Evolutionary conservation across 2,113 vertebrate species (phyloP).

Genomic region (Calonectris borealis): DNA sequence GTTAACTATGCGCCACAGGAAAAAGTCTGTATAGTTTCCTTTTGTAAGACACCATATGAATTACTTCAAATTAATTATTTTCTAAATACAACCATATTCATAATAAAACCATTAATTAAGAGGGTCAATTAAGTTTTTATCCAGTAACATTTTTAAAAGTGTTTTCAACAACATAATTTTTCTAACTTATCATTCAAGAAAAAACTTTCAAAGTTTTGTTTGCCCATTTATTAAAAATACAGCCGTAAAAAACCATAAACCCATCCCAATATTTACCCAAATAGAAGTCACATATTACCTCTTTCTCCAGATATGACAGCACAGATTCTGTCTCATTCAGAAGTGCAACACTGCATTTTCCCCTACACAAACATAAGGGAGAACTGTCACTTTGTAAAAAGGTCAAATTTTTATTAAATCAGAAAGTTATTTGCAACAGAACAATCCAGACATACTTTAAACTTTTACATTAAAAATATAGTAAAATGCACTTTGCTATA

Average conservation of each 20-base stretch:
- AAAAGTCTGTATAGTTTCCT: background rate
- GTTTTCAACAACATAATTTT: background rate
- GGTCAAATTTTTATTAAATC: background rate
- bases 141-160: background rate
- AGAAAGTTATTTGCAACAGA: background rate
- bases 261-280: background rate
- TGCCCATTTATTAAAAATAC: background rate
- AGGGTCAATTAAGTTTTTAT: background rate
- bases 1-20: background rate
- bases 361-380: conserved; percentile 74
- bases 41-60: background rate
- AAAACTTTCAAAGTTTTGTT: background rate
- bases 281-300: conserved; percentile 76
- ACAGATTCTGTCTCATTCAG: conserved; percentile 96
- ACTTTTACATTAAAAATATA: background rate
- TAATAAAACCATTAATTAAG: background rate
- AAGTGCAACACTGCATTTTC: conserved; percentile 95
- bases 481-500: background rate
- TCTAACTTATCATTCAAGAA: background rate
- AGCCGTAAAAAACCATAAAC: background rate
- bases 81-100: background rate
- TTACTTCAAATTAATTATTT: background rate
- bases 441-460: background rate
- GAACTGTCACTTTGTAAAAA: background rate
- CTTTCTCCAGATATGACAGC: conserved; percentile 94